These are phyloP conservation scores for Parus major DNA, from an alignment of 2,113 vertebrate species.

Conservation along the genomic window DNA sequence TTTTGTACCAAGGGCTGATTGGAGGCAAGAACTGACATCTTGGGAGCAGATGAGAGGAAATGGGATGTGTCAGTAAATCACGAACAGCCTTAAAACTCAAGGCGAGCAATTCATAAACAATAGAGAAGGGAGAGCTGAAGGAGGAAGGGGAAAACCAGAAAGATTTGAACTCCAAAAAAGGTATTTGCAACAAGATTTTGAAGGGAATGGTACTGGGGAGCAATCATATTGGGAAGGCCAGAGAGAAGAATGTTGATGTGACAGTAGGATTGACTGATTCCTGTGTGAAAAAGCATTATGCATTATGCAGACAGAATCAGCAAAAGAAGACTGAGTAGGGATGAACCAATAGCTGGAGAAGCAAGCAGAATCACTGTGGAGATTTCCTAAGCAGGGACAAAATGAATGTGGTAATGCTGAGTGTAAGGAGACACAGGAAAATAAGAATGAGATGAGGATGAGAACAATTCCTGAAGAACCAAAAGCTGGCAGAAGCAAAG, in stretches of 20 bases:
- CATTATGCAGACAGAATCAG: background rate
- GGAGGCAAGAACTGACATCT: slow-evolving; percentile 43
- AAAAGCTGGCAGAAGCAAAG: background rate
- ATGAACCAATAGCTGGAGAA: background rate
- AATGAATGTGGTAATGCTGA: background rate
- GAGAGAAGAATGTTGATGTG: background rate
- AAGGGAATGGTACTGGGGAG: background rate
- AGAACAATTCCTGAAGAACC: background rate
- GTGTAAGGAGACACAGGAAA: background rate
- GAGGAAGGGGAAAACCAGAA: background rate
- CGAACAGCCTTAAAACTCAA: slow-evolving; percentile 33
- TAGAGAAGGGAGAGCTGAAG: background rate
- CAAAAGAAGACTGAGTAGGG: background rate
- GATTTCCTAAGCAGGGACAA: background rate
- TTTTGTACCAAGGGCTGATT: slow-evolving; percentile 18
- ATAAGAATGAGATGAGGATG: background rate
- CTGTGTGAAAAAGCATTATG: background rate
- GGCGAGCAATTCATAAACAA: slow-evolving; percentile 33
- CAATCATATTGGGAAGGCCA: background rate
- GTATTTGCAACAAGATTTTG: background rate
- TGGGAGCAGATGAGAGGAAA: slow-evolving; percentile 65
- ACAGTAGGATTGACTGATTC: background rate
- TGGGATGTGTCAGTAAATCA: slow-evolving; percentile 49
- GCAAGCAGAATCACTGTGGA: background rate
- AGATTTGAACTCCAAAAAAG: background rate